Conservation (phyloP, 2,113 vertebrate genomes). For the Thoracochromis brauschi region DNA sequence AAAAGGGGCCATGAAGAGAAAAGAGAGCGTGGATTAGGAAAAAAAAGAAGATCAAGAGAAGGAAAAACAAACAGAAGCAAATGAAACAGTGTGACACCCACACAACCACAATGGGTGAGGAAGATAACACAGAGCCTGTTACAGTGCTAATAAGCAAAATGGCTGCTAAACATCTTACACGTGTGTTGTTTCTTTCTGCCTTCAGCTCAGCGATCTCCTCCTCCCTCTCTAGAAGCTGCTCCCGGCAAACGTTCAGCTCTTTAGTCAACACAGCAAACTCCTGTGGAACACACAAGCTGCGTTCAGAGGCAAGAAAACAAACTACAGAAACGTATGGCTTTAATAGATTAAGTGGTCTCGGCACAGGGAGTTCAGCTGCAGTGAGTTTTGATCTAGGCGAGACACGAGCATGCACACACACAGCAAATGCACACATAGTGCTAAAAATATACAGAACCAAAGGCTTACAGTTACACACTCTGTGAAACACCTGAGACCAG, state of each 20-base stretch:
- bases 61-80: not conserved
- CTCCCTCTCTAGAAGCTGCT: conserved; percentile 89
- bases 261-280: conserved; percentile 92
- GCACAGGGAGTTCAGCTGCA: not conserved
- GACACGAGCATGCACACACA: not conserved
- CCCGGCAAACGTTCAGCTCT: conserved; percentile 87
- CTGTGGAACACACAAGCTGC: conserved; percentile 65
- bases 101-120: conserved; percentile 40
- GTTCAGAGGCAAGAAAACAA: conserved; percentile 46
- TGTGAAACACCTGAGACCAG: conserved; percentile 32
- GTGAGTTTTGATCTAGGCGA: not conserved
- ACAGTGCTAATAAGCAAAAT: conserved; percentile 57
- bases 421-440: not conserved
- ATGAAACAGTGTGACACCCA: conserved; percentile 31
- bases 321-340: conserved; percentile 11
- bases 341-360: not conserved
- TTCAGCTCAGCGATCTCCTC: conserved; percentile 92
- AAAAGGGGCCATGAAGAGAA: not conserved
- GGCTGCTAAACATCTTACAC: conserved; percentile 66
- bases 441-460: not conserved
- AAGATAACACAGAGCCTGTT: conserved; percentile 38
- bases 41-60: not conserved
- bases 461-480: not conserved
- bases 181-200: conserved; percentile 90
- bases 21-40: not conserved